These are phyloP conservation scores for Bostrychus sinensis DNA, from an alignment of 2,113 vertebrate genomes.

Conservation along the genomic window DNA sequence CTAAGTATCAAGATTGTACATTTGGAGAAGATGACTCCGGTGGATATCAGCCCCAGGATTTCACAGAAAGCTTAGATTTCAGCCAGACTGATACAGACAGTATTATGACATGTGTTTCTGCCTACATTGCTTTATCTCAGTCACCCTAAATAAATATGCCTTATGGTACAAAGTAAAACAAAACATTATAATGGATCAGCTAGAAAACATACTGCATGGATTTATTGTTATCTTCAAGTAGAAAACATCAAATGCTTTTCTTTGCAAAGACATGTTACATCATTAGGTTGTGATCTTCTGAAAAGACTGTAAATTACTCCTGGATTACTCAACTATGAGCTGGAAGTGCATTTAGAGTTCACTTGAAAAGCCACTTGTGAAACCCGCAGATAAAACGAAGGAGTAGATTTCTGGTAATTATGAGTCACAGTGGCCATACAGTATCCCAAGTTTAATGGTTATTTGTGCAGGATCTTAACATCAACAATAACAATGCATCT, in stretches of 20 bases:
- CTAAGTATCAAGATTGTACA: not conserved
- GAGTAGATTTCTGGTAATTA: not conserved
- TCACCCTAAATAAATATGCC: not conserved
- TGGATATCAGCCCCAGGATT: conserved; percentile 38
- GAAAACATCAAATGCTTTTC: too few species aligned
- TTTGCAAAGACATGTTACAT: not conserved
- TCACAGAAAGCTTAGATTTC: not conserved
- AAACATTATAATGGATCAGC: too few species aligned
- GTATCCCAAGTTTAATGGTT: not conserved
- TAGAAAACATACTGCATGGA: not conserved
- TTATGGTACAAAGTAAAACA: too few species aligned
- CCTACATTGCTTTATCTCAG: conserved; percentile 43
- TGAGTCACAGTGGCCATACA: conserved; percentile 35
- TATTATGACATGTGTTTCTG: conserved; percentile 20
- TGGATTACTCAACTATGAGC: not conserved
- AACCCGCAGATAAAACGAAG: not conserved
- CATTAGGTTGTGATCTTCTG: not conserved
- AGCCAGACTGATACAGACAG: not conserved
- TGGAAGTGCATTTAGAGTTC: not conserved
- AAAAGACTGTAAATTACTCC: not conserved
- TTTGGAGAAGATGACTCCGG: not conserved
- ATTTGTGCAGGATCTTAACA: too few species aligned
- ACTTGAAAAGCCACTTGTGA: not conserved
- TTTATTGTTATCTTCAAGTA: not conserved
- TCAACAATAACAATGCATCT: not conserved